Evolutionary conservation across 1,140 invertebrate species (phyloP).

Genomic region (Mizuhopecten yessoensis): DNA sequence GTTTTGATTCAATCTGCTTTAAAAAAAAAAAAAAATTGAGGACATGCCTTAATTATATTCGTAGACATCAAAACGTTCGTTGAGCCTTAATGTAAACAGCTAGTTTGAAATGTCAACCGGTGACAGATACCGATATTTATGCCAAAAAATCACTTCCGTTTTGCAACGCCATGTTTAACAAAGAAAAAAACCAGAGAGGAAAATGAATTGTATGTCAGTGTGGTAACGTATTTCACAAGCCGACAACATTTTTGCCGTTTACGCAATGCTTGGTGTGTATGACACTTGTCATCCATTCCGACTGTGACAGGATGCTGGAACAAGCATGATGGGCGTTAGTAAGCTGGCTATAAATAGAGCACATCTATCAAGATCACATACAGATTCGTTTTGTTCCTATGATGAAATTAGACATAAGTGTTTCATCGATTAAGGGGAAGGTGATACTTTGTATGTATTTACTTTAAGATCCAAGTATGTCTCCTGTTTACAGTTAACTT

Average conservation of each 20-base stretch:
- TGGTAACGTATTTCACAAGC: neutral
- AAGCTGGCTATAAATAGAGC: no score
- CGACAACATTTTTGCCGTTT: neutral
- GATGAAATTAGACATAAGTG: no score
- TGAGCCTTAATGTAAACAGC: neutral
- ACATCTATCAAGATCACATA: no score
- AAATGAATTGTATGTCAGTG: neutral
- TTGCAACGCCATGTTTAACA: neutral
- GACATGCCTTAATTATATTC: neutral
- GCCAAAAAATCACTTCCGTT: slow-evolving; percentile 24
- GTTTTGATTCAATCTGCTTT: neutral
- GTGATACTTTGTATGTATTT: no score
- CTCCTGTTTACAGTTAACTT: no score
- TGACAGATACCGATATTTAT: slow-evolving; percentile 1
- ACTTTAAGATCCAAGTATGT: no score
- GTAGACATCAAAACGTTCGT: neutral
- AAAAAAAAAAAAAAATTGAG: neutral
- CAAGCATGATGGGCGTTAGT: no score
- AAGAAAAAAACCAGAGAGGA: neutral
- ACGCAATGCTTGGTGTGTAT: neutral
- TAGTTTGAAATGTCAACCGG: neutral
- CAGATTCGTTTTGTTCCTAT: no score
- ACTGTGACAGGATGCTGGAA: no score
- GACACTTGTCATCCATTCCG: neutral
- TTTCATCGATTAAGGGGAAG: no score